Percentiles rank a stretch among this genome's conserved stretches.
phyloP scores from a whole-genome alignment of 2,888 invertebrate species.

The Cacoxenus indagator region DNA sequence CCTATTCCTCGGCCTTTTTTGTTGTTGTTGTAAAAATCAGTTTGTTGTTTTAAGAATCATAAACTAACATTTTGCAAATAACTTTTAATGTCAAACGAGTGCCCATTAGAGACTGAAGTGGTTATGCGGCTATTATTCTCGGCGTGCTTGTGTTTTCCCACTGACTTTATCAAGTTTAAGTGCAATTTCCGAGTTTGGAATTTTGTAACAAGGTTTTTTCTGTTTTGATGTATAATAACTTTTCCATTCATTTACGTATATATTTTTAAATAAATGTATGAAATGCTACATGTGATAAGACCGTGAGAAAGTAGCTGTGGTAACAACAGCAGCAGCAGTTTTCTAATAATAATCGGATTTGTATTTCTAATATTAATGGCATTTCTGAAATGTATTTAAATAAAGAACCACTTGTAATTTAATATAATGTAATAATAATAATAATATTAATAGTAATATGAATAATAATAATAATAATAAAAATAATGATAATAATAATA shows the following conservation, averaged over 20 bases:
- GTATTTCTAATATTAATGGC: background rate
- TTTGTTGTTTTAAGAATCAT: constrained; percentile 29
- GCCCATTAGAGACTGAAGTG: constrained; percentile 56
- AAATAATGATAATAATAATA: too few species aligned
- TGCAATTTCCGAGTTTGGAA: background rate
- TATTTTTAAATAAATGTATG: constrained; percentile 16
- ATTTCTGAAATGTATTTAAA: too few species aligned
- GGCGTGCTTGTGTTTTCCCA: constrained; percentile 1
- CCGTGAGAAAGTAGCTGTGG: too few species aligned
- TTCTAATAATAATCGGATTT: constrained; percentile 10
- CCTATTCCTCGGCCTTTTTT: background rate
- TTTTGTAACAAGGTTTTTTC: background rate
- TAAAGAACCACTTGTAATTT: too few species aligned
- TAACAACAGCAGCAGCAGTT: constrained; percentile 17
- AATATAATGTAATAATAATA: too few species aligned
- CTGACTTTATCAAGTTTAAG: background rate
- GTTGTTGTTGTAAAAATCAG: constrained; percentile 22
- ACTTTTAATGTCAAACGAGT: constrained; percentile 60
- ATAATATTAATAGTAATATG: too few species aligned
- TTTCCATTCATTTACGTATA: background rate
- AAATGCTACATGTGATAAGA: background rate
- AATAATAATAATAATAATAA: too few species aligned
- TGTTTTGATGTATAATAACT: background rate
- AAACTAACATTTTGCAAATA: constrained; percentile 53
- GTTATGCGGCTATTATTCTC: background rate